These are phyloP conservation scores for Dasypus novemcinctus DNA, from an alignment of 2,113 vertebrate species.

Conservation along the genomic window DNA sequence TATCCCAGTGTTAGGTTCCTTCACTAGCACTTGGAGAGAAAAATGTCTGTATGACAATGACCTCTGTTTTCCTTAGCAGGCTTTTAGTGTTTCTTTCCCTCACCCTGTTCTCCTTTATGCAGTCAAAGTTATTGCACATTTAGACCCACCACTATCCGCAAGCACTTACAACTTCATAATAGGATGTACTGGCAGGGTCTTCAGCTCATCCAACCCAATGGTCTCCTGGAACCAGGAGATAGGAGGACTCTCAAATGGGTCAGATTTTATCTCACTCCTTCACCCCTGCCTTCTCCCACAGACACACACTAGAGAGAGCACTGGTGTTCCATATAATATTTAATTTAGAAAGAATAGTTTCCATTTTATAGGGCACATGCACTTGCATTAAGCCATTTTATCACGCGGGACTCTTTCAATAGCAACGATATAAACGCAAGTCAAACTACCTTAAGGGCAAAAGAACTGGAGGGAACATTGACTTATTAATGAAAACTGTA, in stretches of 20 bases:
- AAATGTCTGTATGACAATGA: background rate
- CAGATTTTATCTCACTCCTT: background rate
- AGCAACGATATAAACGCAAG: background rate
- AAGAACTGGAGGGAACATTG: background rate
- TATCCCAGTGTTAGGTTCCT: background rate
- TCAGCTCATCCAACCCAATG: background rate
- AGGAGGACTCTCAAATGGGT: background rate
- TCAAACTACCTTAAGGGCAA: background rate
- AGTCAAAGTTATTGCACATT: background rate
- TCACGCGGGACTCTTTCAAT: background rate
- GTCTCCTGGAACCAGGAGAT: background rate
- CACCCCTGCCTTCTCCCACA: background rate
- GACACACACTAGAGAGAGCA: background rate
- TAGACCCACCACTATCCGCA: background rate
- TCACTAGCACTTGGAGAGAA: background rate
- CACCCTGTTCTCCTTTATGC: background rate
- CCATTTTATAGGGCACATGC: background rate
- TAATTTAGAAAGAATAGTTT: background rate
- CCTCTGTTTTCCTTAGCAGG: background rate
- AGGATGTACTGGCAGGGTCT: background rate
- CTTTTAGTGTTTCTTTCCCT: background rate
- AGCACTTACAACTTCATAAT: background rate
- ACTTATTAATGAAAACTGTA: background rate
- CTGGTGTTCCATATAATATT: background rate
- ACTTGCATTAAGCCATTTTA: background rate